Percentiles rank a stretch among this genome's conserved stretches.
Evolutionary conservation across 2,888 invertebrate species (phyloP).

Genomic region (Melinaea marsaeus): DNA sequence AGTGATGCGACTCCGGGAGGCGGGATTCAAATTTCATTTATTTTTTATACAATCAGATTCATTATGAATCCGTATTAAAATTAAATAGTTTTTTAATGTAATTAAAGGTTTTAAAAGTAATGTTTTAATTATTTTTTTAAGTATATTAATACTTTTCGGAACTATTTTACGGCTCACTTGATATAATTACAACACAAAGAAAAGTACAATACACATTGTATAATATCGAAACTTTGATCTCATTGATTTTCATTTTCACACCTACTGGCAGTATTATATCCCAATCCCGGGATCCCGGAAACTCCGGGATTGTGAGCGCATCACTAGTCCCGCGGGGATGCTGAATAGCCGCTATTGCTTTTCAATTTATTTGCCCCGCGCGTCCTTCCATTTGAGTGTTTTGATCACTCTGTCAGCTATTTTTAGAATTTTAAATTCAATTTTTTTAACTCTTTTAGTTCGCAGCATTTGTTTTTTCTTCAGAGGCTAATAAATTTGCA

Average conservation of each 20-base stretch:
- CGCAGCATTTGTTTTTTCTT: no score
- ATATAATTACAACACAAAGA: no score
- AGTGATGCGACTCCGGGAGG: slow-evolving; percentile 48
- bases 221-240: neutral
- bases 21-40: no score
- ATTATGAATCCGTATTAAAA: no score
- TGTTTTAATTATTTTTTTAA: no score
- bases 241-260: neutral
- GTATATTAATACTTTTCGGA: no score
- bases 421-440: neutral
- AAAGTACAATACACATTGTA: no score
- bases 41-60: no score
- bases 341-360: slow-evolving; percentile 57
- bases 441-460: neutral
- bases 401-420: slow-evolving; percentile 18
- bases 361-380: slow-evolving; percentile 66
- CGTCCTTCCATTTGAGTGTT: slow-evolving; percentile 33
- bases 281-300: neutral
- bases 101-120: no score
- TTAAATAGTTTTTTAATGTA: no score
- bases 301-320: slow-evolving; percentile 34
- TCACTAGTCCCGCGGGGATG: slow-evolving; percentile 57
- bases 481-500: no score
- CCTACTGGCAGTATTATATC: slow-evolving; percentile 6
- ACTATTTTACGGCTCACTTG: no score